These are phyloP conservation scores for Hiodon alosoides DNA, from an alignment of 2,113 vertebrate species.

Conservation along the genomic window DNA sequence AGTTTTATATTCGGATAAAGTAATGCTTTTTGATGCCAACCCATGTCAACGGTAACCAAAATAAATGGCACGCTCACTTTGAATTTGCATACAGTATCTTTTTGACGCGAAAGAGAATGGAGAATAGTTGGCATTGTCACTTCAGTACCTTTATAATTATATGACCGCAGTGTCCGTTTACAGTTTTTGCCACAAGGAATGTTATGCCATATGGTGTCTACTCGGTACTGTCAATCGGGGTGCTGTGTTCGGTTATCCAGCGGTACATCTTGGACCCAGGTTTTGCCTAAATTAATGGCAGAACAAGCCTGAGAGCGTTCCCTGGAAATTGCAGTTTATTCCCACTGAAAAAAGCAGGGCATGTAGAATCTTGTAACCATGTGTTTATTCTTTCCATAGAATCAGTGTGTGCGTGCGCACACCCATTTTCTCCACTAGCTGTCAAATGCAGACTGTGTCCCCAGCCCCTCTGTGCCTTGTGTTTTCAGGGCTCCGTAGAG, in stretches of 20 bases:
- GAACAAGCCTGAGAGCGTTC: constrained; percentile 12
- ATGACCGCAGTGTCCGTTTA: too few relatives aligned
- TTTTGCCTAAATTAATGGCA: constrained; percentile 27
- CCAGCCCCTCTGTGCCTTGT: constrained; percentile 9
- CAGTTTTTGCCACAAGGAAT: too few relatives aligned
- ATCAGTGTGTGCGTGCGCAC: background rate
- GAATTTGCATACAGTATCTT: too few relatives aligned
- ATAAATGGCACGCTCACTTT: too few relatives aligned
- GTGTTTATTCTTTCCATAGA: background rate
- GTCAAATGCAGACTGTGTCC: background rate
- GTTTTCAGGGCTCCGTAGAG: constrained; percentile 82
- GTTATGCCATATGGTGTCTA: background rate
- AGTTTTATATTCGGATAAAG: too few relatives aligned
- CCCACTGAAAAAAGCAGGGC: constrained; percentile 21
- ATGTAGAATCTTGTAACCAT: constrained; percentile 16
- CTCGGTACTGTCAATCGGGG: background rate
- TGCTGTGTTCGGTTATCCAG: background rate
- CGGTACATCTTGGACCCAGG: background rate
- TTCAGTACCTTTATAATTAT: too few relatives aligned
- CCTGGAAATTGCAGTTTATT: constrained; percentile 32
- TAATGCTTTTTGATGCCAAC: too few relatives aligned
- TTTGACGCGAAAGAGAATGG: too few relatives aligned
- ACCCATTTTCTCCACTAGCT: too few relatives aligned
- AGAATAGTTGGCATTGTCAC: too few relatives aligned
- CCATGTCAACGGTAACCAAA: too few relatives aligned